Base-by-base conservation (phyloP, 2,888 invertebrate genomes). In the Pristionchus japonicus region DNA sequence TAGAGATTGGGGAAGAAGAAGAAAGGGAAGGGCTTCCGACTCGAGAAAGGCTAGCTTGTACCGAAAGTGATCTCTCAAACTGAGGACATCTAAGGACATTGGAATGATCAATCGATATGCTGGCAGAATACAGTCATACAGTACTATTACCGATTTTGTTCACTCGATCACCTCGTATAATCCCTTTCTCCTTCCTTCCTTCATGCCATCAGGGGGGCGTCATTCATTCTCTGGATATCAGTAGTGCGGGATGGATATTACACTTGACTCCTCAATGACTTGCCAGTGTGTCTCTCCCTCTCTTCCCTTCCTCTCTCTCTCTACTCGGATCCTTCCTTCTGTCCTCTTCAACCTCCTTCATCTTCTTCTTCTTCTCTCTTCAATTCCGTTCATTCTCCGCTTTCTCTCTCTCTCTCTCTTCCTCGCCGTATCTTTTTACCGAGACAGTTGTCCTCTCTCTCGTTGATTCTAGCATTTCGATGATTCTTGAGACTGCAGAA, bases 341-440 rank as follows among this genome's bases (percentile, higher is more conserved):
- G 34, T 64, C 70, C 47, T 49, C 47, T 27, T 49, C 70, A 67
- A 13, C 57, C 85, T 47, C n/a, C 49, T 67, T 27, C 67, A 43
- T 1, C 57, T 49, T 47, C 86, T 47, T 23, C 27, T 85, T 64
- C 61, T 43, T 64, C 34, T 43, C 67, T 64, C 43, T 4, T 85
- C 20, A n/a, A 84, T 84, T 84, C 64, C 64, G 67, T 67, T 85
- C 85, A 85, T 67, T 64, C 64, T 34, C 34, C 31, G 11, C 61
- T 84, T 37, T 84, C 85, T n/a, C n/a, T n/a, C n/a, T n/a, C n/a
- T 85, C 61, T 57, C 61, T 57, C 37, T 57, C 57, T 23, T 40
- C 40, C 86, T 86, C 86, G 64, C 47, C 61, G 52, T 83, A 83
- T 83, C 82, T 52, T 52, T 83, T 83, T 83, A 52, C 82, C 80